Conservation (phyloP, 2,113 vertebrate genomes). For the Ptyas mucosa region DNA sequence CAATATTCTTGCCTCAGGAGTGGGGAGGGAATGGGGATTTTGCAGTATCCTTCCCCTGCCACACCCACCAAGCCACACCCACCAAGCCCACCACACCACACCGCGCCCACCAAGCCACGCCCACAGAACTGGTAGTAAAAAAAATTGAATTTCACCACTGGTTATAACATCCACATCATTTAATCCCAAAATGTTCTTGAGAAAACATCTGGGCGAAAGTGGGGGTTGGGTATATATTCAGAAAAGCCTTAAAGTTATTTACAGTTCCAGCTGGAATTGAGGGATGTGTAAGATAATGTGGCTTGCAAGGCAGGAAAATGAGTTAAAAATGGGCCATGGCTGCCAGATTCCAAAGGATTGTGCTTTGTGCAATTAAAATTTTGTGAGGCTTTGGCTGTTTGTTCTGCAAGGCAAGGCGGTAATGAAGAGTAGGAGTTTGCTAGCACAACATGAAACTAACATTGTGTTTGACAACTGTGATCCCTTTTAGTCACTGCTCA, state of each 20-base stretch:
- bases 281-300: not conserved
- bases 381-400: not conserved
- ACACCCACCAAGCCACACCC: too few species aligned
- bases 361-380: not conserved
- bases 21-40: too few species aligned
- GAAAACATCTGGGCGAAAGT: not conserved
- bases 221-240: not conserved
- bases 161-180: not conserved
- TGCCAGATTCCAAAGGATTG: not conserved
- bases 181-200: not conserved
- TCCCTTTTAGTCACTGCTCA: constrained; percentile 2
- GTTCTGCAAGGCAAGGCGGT: constrained; percentile 1
- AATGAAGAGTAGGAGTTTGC: constrained; percentile 18
- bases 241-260: not conserved
- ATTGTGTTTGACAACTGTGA: constrained; percentile 8
- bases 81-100: too few species aligned
- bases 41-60: too few species aligned
- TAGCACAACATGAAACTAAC: not conserved
- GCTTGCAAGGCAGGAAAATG: not conserved
- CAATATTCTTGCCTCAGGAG: too few species aligned
- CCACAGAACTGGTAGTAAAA: too few species aligned
- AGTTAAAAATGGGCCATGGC: not conserved
- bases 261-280: not conserved
- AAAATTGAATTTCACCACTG: too few species aligned
- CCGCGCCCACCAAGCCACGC: too few species aligned